These are phyloP conservation scores for Nixonia krombeini DNA, from an alignment of 1,140 invertebrate species.

Conservation along the genomic window DNA sequence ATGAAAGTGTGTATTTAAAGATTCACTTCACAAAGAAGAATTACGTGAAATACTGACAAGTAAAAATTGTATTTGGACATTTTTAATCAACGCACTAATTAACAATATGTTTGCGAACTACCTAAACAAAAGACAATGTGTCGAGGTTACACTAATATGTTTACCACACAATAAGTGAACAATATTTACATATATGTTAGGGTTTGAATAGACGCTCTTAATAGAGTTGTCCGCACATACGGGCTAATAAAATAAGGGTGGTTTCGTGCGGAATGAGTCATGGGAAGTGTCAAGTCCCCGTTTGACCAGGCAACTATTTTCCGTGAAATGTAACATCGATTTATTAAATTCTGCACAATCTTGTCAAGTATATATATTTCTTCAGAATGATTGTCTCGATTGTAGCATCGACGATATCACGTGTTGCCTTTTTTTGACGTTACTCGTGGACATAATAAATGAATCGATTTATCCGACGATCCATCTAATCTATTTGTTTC, in stretches of 20 bases:
- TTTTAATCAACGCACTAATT: too few relatives aligned
- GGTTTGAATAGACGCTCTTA: conserved; percentile 15
- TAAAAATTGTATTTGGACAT: too few relatives aligned
- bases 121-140: too few relatives aligned
- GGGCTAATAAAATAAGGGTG: conserved; percentile 20
- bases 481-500: conserved; percentile 23
- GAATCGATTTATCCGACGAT: conserved; percentile 32
- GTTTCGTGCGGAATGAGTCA: conserved; percentile 10
- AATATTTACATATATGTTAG: conserved; percentile 17
- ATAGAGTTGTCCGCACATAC: conserved; percentile 22
- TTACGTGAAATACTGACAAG: too few relatives aligned
- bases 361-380: conserved; percentile 15
- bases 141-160: conserved; percentile 2
- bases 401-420: conserved; percentile 11
- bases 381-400: conserved; percentile 13
- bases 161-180: neutral
- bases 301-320: conserved; percentile 14
- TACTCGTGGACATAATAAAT: conserved; percentile 29
- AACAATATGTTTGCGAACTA: too few relatives aligned
- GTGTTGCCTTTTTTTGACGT: neutral
- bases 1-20: too few relatives aligned
- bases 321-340: conserved; percentile 19
- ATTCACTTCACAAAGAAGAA: too few relatives aligned
- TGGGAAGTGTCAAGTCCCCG: conserved; percentile 12
- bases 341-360: conserved; percentile 24